Evolutionary conservation across 2,888 invertebrate genomes (phyloP).

Genomic region (Steinernema carpocapsae): DNA sequence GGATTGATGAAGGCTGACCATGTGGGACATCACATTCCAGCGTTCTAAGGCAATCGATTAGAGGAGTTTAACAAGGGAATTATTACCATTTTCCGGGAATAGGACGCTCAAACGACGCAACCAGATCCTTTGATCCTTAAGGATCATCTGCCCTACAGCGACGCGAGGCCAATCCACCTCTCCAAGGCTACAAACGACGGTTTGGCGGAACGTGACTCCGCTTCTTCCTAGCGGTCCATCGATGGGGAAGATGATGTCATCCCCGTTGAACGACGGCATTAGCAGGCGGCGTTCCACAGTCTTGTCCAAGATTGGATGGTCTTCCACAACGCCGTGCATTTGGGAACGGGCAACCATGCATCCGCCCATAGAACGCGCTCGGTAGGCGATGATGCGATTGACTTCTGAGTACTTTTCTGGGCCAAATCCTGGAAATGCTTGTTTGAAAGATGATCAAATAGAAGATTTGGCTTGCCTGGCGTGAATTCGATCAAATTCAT

Average conservation of each 20-base stretch:
- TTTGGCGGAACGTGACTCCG: conserved; percentile 46
- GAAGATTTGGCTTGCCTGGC: conserved; percentile 38
- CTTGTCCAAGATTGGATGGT: conserved; percentile 49
- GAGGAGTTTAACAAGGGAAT: neutral
- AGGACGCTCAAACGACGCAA: conserved; percentile 2
- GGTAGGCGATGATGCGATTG: conserved; percentile 55
- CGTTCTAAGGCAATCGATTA: neutral
- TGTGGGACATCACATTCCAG: conserved; percentile 9
- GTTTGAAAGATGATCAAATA: neutral
- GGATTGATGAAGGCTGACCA: conserved; percentile 17
- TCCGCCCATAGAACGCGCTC: conserved; percentile 54
- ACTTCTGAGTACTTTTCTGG: conserved; percentile 56
- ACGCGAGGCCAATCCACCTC: conserved; percentile 10
- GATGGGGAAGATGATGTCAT: conserved; percentile 60
- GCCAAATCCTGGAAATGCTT: neutral
- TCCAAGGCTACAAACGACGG: neutral
- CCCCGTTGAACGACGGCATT: conserved; percentile 60
- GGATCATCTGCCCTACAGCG: conserved; percentile 13
- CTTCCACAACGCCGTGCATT: conserved; percentile 56
- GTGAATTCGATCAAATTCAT: conserved; percentile 59
- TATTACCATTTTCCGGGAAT: neutral
- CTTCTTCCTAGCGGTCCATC: conserved; percentile 58
- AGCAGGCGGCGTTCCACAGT: conserved; percentile 53
- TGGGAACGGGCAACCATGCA: conserved; percentile 55
- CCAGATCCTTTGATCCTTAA: conserved; percentile 14